A percentile compares a stretch with the other conserved stretches of the same genome.
These are phyloP conservation scores for Papilio machaon DNA, from an alignment of 1,140 invertebrate species.

Conservation along the genomic window DNA sequence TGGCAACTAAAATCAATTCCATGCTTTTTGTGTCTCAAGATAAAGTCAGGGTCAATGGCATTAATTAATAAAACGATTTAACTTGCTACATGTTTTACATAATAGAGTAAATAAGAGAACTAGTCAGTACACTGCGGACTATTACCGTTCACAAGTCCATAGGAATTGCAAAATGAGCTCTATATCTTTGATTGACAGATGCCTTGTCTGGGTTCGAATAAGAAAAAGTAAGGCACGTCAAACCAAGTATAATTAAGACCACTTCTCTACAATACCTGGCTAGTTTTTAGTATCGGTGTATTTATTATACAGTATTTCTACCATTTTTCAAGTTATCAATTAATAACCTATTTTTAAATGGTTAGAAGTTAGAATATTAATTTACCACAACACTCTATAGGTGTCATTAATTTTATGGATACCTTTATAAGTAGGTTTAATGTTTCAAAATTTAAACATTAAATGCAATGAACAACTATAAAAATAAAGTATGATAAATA, in stretches of 20 bases:
- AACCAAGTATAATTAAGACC: neutral
- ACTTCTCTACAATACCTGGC: neutral
- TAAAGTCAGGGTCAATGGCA: neutral
- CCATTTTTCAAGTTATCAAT: neutral
- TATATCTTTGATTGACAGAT: constrained; percentile 11
- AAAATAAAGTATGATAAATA: constrained; percentile 20
- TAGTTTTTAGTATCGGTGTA: neutral
- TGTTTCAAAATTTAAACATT: neutral
- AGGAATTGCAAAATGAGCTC: constrained; percentile 11
- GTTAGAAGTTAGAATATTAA: too few species aligned
- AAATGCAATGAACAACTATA: neutral
- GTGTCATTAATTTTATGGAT: neutral
- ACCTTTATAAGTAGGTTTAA: neutral
- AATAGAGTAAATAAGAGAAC: neutral
- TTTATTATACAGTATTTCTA: neutral
- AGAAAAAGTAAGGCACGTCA: constrained; percentile 1
- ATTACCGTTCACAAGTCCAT: neutral
- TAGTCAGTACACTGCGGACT: neutral
- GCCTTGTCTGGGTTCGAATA: neutral
- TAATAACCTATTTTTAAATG: too few species aligned
- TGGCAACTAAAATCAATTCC: constrained; percentile 27
- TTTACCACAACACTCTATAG: too few species aligned
- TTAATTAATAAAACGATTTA: neutral
- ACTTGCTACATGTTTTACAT: neutral
- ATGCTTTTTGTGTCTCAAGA: neutral